These are phyloP conservation scores for Stenchaetothrips biformis DNA, from an alignment of 2,888 invertebrate species.

Conservation along the genomic window DNA sequence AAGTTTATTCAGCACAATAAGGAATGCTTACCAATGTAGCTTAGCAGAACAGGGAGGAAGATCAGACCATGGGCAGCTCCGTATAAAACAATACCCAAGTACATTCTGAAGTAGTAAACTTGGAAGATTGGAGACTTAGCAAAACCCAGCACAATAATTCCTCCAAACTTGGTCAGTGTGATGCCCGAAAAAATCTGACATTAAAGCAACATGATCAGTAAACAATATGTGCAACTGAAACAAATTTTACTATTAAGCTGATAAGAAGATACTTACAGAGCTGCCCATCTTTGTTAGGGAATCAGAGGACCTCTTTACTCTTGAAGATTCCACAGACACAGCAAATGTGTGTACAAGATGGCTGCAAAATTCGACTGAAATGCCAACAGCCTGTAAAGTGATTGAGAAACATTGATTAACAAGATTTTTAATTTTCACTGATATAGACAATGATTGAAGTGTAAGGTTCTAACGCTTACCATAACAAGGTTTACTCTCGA, in stretches of 20 bases:
- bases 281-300: constrained; percentile 88
- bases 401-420: constrained; percentile 29
- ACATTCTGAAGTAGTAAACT: constrained; percentile 96
- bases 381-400: constrained; percentile 78
- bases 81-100: constrained; percentile 92
- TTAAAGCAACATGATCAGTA: constrained; percentile 32
- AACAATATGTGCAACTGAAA: neutral
- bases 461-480: constrained; percentile 50
- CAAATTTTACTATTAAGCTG: neutral
- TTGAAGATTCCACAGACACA: constrained; percentile 64
- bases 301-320: constrained; percentile 73
- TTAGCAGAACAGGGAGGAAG: constrained; percentile 94
- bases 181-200: constrained; percentile 85
- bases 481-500: constrained; percentile 95
- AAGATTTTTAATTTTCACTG: neutral
- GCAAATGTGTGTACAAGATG: constrained; percentile 93
- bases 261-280: constrained; percentile 55
- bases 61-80: constrained; percentile 96
- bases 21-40: constrained; percentile 79
- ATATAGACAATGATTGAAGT: neutral
- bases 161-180: constrained; percentile 95
- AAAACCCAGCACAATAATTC: constrained; percentile 92
- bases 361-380: constrained; percentile 97
- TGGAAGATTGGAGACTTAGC: constrained; percentile 96
- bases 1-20: neutral